phyloP scores from a whole-genome alignment of 2,888 invertebrate genomes.

The Hirtodrosophila cameraria region DNA sequence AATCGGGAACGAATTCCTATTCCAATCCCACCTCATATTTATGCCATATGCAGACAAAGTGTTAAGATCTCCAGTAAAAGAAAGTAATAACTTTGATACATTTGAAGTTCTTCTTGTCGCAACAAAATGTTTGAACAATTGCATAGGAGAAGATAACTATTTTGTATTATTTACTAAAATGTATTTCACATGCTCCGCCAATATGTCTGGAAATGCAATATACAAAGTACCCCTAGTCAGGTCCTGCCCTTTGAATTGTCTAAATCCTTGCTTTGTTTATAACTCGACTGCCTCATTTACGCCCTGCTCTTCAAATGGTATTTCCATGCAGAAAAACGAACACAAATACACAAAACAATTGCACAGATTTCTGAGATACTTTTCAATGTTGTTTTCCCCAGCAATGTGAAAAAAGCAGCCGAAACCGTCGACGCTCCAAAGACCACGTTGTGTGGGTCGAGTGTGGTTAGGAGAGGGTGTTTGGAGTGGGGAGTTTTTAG shows the following conservation, averaged over 20 bases:
- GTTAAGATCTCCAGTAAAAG: no score
- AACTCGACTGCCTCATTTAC: conserved; percentile 6
- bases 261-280: neutral
- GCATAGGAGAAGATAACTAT: neutral
- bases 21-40: no score
- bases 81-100: no score
- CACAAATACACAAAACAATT: conserved; percentile 43
- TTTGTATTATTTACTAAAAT: conserved; percentile 42
- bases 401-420: conserved; percentile 21
- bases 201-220: conserved; percentile 17
- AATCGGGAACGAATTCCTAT: no score
- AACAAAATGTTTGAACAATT: no score
- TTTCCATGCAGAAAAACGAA: conserved; percentile 17
- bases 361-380: conserved; percentile 54
- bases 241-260: neutral
- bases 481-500: conserved; percentile 4
- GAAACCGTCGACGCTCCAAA: conserved; percentile 28
- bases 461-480: conserved; percentile 1
- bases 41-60: no score
- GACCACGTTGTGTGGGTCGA: conserved; percentile 22
- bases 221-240: no score
- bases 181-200: conserved; percentile 18
- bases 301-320: conserved; percentile 20
- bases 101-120: no score
- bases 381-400: conserved; percentile 25